Evolutionary conservation across 2,797 vertebrate genomes (phyloP).

Genomic region (Paedocypris micromegethes): DNA sequence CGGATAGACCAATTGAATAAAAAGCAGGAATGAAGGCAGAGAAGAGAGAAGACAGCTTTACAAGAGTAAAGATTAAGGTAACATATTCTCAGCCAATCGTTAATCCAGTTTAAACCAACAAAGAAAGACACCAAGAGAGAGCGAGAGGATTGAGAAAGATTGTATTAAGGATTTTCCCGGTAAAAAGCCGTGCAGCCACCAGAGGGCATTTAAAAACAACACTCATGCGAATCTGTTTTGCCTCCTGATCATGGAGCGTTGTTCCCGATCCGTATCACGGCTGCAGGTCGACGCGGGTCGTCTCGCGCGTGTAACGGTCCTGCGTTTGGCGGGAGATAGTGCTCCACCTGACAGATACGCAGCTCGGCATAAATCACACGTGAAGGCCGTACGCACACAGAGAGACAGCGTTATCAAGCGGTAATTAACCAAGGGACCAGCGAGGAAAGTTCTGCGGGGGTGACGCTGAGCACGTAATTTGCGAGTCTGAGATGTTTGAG

Average conservation of each 20-base stretch:
- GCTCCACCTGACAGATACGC: slow-evolving; percentile 67
- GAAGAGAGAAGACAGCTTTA: slow-evolving; percentile 56
- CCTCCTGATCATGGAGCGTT: slow-evolving; percentile 48
- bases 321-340: slow-evolving; percentile 71
- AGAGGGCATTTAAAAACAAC: too few species aligned
- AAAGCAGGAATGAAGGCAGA: slow-evolving; percentile 4
- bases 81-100: slow-evolving; percentile 73
- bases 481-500: too few species aligned
- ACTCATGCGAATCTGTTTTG: slow-evolving; percentile 17
- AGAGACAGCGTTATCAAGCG: slow-evolving; percentile 25
- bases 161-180: too few species aligned
- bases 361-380: slow-evolving; percentile 73
- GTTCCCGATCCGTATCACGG: slow-evolving; percentile 73
- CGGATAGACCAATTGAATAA: too few species aligned
- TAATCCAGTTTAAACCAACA: slow-evolving; percentile 80
- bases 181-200: too few species aligned
- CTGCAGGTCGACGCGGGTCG: slow-evolving; percentile 64
- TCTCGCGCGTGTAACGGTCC: slow-evolving; percentile 62
- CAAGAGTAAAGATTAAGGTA: slow-evolving; percentile 73
- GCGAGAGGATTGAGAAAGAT: slow-evolving; percentile 43
- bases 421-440: slow-evolving; percentile 26
- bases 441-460: slow-evolving; percentile 10
- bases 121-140: slow-evolving; percentile 63
- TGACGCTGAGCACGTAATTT: too few species aligned
- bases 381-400: slow-evolving; percentile 16